Evolutionary conservation across 2,888 invertebrate species (phyloP), one percentile per base, ranked within the genome.

Genomic region (Nowickia ferox): DNA sequence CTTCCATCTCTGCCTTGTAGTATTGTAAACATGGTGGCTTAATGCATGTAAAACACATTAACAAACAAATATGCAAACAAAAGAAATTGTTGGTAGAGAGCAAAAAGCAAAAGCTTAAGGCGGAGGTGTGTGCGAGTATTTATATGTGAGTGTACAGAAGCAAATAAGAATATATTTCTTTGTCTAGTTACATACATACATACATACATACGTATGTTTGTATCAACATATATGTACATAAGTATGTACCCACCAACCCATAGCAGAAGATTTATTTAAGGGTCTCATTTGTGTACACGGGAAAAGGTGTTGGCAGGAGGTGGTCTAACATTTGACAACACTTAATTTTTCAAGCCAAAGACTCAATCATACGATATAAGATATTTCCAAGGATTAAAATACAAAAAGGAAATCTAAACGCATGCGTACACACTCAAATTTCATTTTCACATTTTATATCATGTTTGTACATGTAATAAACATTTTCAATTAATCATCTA

Each of bases 241-340:
- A n/a, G 48, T 48, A 19, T 53, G 10, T 42, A n/a, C 1, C 30
- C 30, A 30, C 30, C 30, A 30, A 30, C 30, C 30, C 30, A 30
- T 30, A 5, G 30, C 6, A 30, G 30, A 30, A 30, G 30, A 30
- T 11, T 17, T 46, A 42, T 63, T 63, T 11, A 40, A n/a, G 13
- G 40, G 53, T 57, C 48, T 57, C n/a, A 17, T 11, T 40, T 19
- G n/a, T 10, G 8, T 53, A 42, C 11, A 2, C 15, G 0, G 2
- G 10, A 66, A 51, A 57, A 83, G 66, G 83, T 86, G 86, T 83
- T 86, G 86, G 79, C 86, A 86, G 86, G 76, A 86, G 86, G 86
- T 61, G 86, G 75, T 66, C 17, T 22, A 30, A 59, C 79, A 66
- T 78, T 66, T 79, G 85, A 86, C 85, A 86, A 71, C 48, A 71